Conservation (phyloP, 1,140 invertebrate species). For the Lordiphosa collinella region DNA sequence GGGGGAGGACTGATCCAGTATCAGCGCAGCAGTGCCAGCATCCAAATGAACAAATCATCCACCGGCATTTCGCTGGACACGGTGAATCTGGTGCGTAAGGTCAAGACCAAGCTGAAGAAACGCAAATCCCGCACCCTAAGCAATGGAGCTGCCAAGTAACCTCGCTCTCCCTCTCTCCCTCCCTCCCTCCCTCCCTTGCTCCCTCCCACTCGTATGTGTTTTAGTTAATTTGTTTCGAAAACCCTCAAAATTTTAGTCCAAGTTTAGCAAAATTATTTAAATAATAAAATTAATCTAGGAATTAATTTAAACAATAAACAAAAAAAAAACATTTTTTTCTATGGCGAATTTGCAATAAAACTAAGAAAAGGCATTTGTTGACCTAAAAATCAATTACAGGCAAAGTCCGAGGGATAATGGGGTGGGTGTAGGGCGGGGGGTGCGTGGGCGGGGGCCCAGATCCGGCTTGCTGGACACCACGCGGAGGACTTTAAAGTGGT, state of each 20-base stretch:
- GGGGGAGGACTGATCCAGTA: conserved; percentile 18
- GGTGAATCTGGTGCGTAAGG: conserved; percentile 64
- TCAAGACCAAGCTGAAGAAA: conserved; percentile 74
- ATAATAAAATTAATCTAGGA: conserved; percentile 26
- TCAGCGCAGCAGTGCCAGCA: conserved; percentile 13
- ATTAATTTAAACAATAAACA: conserved; percentile 12
- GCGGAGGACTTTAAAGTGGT: no score
- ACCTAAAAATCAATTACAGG: no score
- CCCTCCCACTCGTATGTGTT: not conserved
- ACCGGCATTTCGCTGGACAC: conserved; percentile 44
- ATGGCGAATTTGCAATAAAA: no score
- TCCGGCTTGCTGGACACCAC: no score
- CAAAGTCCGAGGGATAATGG: no score
- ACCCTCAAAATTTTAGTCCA: conserved; percentile 25
- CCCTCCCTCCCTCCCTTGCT: no score
- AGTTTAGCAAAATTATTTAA: conserved; percentile 12
- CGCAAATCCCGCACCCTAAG: conserved; percentile 55
- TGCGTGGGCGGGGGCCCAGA: no score
- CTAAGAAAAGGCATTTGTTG: no score
- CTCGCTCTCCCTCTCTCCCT: no score
- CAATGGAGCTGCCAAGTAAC: conserved; percentile 30
- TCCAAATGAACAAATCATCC: conserved; percentile 30
- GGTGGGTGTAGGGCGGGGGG: no score
- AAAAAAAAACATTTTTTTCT: not conserved
- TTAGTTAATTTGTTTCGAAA: not conserved